phyloP scores from a whole-genome alignment of 53 echinoderm and acorn worm species.

The Apostichopus leukothele region DNA sequence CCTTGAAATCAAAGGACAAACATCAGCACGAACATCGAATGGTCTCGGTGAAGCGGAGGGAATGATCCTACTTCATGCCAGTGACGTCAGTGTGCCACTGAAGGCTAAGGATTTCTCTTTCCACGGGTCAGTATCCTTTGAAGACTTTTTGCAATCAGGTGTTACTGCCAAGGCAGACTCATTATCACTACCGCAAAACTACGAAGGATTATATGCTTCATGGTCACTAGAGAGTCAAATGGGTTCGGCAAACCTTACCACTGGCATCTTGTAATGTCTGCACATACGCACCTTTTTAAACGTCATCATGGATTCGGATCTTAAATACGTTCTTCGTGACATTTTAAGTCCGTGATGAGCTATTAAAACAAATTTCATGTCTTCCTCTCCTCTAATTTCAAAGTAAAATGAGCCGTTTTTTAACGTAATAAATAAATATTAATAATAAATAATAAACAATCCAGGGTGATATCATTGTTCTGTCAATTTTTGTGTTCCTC shows the following conservation, averaged over 20 bases:
- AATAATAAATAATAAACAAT: no score
- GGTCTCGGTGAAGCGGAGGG: background rate
- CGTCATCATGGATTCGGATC: no score
- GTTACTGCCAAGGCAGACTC: background rate
- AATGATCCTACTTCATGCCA: background rate
- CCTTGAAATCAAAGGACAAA: background rate
- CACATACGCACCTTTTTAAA: no score
- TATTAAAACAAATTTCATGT: no score
- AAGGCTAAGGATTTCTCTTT: background rate
- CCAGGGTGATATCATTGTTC: no score
- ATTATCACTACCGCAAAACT: background rate
- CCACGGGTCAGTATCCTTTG: background rate
- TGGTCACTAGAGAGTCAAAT: background rate
- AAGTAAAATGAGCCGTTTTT: no score
- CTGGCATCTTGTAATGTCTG: background rate
- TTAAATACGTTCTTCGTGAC: no score
- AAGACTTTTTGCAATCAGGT: background rate
- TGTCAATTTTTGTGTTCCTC: no score
- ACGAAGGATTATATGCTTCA: background rate
- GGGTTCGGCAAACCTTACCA: background rate
- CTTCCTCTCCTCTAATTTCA: no score
- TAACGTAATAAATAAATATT: no score
- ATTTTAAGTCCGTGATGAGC: no score
- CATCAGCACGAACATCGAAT: background rate
- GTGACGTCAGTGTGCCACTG: background rate